Conservation (phyloP, 2,113 vertebrate genomes). For the Mesoclemmys tuberculata region DNA sequence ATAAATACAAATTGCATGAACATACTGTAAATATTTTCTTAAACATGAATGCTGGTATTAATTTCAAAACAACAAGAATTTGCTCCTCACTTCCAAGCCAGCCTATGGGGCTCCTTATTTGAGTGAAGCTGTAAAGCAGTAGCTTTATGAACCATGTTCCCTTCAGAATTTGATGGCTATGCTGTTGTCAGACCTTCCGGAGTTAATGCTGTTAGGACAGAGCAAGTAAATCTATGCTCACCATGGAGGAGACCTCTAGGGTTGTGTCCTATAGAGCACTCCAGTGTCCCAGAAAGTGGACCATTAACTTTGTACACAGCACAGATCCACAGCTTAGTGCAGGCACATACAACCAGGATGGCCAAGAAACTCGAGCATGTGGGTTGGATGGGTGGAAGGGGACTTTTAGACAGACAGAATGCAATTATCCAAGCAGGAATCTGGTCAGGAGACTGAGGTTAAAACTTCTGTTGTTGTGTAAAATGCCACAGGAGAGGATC, state of each 20-base stretch:
- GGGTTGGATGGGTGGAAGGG: background rate
- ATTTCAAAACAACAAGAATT: background rate
- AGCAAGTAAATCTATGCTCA: background rate
- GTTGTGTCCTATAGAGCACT: background rate
- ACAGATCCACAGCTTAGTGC: background rate
- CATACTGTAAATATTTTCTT: background rate
- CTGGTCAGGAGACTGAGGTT: background rate
- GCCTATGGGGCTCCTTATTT: background rate
- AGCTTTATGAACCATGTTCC: background rate
- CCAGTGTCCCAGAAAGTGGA: background rate
- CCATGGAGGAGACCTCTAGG: background rate
- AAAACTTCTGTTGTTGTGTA: background rate
- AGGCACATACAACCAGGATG: background rate
- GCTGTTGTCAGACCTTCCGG: background rate
- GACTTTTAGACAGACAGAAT: background rate
- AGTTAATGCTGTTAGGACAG: background rate
- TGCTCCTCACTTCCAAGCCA: too few species aligned
- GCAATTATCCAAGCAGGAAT: background rate
- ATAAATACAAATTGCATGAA: background rate
- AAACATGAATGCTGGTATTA: background rate
- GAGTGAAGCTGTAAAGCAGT: background rate
- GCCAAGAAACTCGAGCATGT: background rate
- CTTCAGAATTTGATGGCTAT: background rate
- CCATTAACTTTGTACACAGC: background rate
- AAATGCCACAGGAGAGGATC: background rate